Evolutionary conservation across 2,797 vertebrate species (phyloP).

Genomic region (Anguilla pacifica): DNA sequence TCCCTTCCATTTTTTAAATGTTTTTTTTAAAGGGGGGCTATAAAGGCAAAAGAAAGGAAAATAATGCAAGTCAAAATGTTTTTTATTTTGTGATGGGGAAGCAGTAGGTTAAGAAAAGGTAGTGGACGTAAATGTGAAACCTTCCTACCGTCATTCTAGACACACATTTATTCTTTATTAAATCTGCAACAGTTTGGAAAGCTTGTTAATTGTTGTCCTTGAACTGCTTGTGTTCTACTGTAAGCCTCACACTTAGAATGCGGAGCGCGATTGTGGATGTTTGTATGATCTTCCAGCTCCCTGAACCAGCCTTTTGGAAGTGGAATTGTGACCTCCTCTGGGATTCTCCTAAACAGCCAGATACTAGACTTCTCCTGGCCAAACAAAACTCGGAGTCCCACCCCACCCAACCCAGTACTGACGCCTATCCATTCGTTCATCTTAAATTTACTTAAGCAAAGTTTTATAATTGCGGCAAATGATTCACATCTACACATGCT

Average conservation of each 20-base stretch:
- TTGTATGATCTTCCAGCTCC: slow-evolving; percentile 73
- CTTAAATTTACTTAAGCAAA: neutral
- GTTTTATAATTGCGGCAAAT: neutral
- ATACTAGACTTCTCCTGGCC: slow-evolving; percentile 95
- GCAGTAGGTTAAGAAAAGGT: neutral
- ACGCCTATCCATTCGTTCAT: neutral
- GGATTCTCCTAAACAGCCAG: slow-evolving; percentile 95
- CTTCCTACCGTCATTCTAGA: neutral
- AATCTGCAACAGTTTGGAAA: neutral
- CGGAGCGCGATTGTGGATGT: neutral
- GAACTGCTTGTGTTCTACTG: neutral
- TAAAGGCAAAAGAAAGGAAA: neutral
- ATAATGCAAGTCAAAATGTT: neutral
- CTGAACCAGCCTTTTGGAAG: slow-evolving; percentile 96
- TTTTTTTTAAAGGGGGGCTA: neutral
- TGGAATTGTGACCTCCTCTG: slow-evolving; percentile 88
- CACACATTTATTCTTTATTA: neutral
- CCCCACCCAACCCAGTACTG: slow-evolving; percentile 70
- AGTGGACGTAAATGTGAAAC: neutral
- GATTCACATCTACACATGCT: neutral
- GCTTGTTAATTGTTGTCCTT: neutral
- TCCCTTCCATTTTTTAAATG: neutral
- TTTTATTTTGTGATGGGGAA: neutral
- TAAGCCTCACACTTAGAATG: neutral
- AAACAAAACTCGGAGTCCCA: slow-evolving; percentile 78